Percentiles rank a stretch among this genome's conserved stretches.
These are phyloP conservation scores for Malurus melanocephalus DNA, from an alignment of 2,113 vertebrate genomes.

Conservation along the genomic window DNA sequence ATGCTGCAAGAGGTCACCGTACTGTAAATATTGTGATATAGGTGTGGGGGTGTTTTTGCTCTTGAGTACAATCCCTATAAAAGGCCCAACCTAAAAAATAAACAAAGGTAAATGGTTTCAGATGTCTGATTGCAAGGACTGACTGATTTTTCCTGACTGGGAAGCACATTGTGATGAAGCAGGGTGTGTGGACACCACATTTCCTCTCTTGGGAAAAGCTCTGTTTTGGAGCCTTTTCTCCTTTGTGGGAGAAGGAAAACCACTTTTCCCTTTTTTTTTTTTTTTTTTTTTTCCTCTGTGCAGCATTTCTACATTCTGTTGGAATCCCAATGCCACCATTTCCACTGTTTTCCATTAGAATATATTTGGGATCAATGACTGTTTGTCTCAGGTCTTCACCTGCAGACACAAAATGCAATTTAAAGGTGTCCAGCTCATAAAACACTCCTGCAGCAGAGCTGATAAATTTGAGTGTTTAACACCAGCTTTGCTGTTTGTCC, in stretches of 20 bases:
- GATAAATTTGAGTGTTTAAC: background rate
- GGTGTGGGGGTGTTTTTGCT: background rate
- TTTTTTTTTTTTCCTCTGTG: background rate
- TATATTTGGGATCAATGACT: background rate
- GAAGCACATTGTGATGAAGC: background rate
- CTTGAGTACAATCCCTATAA: background rate
- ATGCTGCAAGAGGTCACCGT: accelerated
- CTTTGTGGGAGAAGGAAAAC: background rate
- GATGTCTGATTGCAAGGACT: background rate
- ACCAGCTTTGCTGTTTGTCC: background rate
- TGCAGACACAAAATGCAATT: background rate
- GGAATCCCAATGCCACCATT: background rate
- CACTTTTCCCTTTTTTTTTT: accelerated
- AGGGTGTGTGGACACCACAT: background rate
- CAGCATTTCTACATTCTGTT: background rate
- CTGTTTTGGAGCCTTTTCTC: background rate
- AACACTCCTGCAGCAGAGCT: background rate
- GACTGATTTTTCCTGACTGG: background rate
- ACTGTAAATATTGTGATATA: constrained; percentile 10
- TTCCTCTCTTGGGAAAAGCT: background rate
- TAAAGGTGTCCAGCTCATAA: background rate
- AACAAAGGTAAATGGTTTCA: constrained; percentile 52
- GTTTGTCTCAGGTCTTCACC: background rate
- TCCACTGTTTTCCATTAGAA: background rate
- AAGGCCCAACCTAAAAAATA: constrained; percentile 38